These are phyloP conservation scores for Nannospalax galili DNA, from an alignment of 2,113 vertebrate species.

Conservation along the genomic window DNA sequence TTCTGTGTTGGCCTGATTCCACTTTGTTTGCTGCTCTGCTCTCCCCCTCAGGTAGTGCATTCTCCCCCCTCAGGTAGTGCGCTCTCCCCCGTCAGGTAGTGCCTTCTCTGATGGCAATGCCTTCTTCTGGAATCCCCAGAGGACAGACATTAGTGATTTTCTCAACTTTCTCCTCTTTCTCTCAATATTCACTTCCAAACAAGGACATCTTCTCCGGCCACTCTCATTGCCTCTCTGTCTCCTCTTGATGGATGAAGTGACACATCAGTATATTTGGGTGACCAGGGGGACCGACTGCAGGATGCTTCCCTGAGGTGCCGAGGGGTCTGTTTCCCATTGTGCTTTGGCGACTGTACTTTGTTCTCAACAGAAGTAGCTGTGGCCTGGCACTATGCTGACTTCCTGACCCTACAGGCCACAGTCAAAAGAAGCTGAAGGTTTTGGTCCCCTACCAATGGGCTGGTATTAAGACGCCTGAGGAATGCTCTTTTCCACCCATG, in stretches of 20 bases:
- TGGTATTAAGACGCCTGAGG: neutral
- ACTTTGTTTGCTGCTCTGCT: neutral
- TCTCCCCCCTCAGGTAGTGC: neutral
- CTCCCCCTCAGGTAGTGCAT: neutral
- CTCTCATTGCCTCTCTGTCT: too few species aligned
- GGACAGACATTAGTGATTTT: neutral
- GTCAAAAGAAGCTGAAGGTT: too few species aligned
- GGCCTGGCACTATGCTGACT: neutral
- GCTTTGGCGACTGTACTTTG: rapidly evolving
- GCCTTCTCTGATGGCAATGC: neutral
- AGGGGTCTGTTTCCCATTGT: neutral
- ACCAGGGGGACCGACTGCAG: neutral
- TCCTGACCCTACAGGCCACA: too few species aligned
- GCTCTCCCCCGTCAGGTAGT: neutral
- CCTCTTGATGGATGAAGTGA: neutral
- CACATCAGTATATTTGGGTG: neutral
- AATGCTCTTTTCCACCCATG: too few species aligned
- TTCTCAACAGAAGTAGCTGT: neutral
- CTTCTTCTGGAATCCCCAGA: neutral
- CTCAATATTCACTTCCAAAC: neutral
- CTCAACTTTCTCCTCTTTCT: neutral
- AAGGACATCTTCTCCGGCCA: too few species aligned
- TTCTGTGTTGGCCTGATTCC: neutral
- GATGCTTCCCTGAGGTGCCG: rapidly evolving
- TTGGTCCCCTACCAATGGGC: rapidly evolving